Evolutionary conservation across 2,888 invertebrate species (phyloP).

Genomic region (Meghimatium bilineatum): DNA sequence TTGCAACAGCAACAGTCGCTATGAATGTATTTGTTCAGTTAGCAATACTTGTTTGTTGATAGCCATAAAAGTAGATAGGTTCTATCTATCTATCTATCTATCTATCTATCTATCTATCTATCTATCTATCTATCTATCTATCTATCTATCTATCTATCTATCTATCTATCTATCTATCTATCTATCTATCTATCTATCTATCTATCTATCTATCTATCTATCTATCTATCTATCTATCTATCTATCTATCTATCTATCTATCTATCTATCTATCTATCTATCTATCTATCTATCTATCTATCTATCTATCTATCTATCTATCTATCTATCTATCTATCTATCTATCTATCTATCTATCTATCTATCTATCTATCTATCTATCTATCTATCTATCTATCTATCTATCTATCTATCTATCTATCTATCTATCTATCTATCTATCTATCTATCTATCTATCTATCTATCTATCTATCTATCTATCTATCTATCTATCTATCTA

Average conservation of each 20-base stretch:
- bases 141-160: conserved; percentile 1
- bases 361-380: conserved; percentile 1
- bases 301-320: conserved; percentile 32
- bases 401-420: conserved; percentile 1
- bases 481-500: background rate
- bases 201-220: background rate
- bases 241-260: conserved; percentile 6
- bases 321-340: conserved; percentile 25
- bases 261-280: conserved; percentile 26
- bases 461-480: background rate
- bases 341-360: conserved; percentile 26
- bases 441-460: background rate
- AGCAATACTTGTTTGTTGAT: no score
- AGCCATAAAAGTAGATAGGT: background rate
- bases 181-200: background rate
- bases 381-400: conserved; percentile 11
- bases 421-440: conserved; percentile 13
- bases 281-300: conserved; percentile 31
- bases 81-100: conserved; percentile 13
- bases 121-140: conserved; percentile 21
- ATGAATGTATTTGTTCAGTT: no score
- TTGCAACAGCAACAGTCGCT: no score
- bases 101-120: conserved; percentile 23
- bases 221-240: background rate
- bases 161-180: background rate